Base-by-base conservation (phyloP, 2,113 vertebrate genomes). In the Oxyura jamaicensis region DNA sequence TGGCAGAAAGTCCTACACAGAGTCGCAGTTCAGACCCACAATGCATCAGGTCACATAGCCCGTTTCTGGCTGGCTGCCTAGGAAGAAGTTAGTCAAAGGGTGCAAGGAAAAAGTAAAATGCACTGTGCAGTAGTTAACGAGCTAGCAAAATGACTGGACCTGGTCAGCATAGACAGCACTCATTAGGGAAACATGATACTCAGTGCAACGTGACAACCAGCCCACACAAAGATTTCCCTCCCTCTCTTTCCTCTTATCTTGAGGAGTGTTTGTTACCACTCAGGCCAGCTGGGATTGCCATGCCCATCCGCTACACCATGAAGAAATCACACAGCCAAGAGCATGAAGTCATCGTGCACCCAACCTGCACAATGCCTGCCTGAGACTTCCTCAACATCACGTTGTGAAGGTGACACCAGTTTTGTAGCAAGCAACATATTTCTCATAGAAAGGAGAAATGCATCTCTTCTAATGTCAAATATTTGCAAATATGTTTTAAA, bases 251-350 rank as follows among this genome's bases (percentile, higher is more conserved):
- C 21, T 62, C 50, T 41, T 42, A 21, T 35, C 66, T 41, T 41
- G 44, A 83, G 28, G 23, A 35, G n/a, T 1, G 4, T 36, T 7
- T 0, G 0, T 33, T 86, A 65, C 36, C 22, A 59, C 56, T 20
- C 6, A 0, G 13, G 26, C 46, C 0, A 1, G 6, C 19, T 69
- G 13, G 18, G 68, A 52, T 9, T 46, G 23, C 71, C 53, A 13
- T 82, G 48, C 21, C 39, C 5, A 13, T 53, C 25, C 46, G 10
- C 21, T 11, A 36, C 7, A 50, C 10, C 19, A 2, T 42, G 80
- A 67, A 58, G 33, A 85, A 82, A 86, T 62, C 63, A 62, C n/a
- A n/a, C 31, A 55, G 65, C 15, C n/a, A 59, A 33, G 50, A 88
- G 58, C 41, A 80, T 20, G 25, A 69, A 83, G 62, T 62, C 44